Conservation (phyloP, 2,888 invertebrate species). For the Aproaerema taeniolella region DNA sequence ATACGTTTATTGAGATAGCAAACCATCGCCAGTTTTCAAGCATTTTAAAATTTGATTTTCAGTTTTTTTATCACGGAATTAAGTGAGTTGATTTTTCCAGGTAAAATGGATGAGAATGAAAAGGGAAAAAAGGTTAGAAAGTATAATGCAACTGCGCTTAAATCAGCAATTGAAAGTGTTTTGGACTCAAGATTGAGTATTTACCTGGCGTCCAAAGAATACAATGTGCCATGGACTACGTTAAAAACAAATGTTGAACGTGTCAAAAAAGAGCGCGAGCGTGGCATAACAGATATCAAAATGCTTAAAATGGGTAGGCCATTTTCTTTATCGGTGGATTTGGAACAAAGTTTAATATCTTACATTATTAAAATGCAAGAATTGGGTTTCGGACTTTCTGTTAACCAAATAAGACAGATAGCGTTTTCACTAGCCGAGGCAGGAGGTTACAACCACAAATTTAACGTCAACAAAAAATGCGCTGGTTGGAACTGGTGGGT, state of each 20-base stretch:
- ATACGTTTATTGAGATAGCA: background rate
- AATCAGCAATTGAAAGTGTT: background rate
- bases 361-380: constrained; percentile 18
- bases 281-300: background rate
- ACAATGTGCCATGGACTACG: constrained; percentile 4
- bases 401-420: constrained; percentile 14
- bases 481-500: constrained; percentile 19
- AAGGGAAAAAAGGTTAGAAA: background rate
- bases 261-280: constrained; percentile 2
- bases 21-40: background rate
- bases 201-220: background rate
- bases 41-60: background rate
- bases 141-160: background rate
- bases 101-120: background rate
- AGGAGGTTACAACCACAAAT: constrained; percentile 9
- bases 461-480: constrained; percentile 14
- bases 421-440: constrained; percentile 15
- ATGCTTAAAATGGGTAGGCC: background rate
- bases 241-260: constrained; percentile 9
- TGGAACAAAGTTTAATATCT: constrained; percentile 8
- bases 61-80: background rate
- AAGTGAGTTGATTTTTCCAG: background rate
- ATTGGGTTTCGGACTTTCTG: constrained; percentile 15
- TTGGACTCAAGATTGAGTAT: background rate
- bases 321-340: constrained; percentile 3